A percentile compares a stretch with the other conserved stretches of the same genome.
Conservation (phyloP, 2,888 invertebrate species). For the Drosophila parthenogenetica region DNA sequence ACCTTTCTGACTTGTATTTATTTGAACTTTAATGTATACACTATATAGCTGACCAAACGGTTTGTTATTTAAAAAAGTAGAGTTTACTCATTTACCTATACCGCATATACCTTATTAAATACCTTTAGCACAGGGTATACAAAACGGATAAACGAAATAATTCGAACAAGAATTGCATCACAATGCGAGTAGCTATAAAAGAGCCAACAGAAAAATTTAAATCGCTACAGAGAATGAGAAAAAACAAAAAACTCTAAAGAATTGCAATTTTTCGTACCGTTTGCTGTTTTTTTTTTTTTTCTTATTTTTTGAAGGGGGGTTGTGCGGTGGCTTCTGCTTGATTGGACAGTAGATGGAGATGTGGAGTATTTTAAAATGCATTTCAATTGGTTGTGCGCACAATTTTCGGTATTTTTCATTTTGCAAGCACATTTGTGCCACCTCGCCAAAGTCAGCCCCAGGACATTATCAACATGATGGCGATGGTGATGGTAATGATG, state of each 20-base stretch:
- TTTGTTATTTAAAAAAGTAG: too few relatives aligned
- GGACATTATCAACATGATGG: conserved; percentile 12
- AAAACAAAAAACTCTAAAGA: too few relatives aligned
- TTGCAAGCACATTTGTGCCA: conserved; percentile 37
- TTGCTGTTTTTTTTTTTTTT: not conserved
- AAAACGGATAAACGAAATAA: not conserved
- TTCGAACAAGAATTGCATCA: conserved; percentile 1
- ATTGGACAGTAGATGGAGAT: not conserved
- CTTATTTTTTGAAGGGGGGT: not conserved
- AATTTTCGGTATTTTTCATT: conserved; percentile 44
- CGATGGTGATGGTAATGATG: not conserved
- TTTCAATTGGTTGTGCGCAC: conserved; percentile 54
- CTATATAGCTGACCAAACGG: too few relatives aligned
- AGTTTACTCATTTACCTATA: too few relatives aligned
- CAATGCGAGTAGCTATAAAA: not conserved
- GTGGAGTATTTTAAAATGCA: conserved; percentile 54
- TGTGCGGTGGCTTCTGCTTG: not conserved
- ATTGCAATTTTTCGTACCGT: conserved; percentile 16
- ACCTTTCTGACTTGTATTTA: too few relatives aligned
- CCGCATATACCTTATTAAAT: not conserved
- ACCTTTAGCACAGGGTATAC: not conserved
- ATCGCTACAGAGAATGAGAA: not conserved
- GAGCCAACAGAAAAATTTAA: not conserved
- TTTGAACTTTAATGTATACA: too few relatives aligned
- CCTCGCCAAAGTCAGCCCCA: conserved; percentile 9